These are phyloP conservation scores for Theocolax elegans DNA, from an alignment of 1,140 invertebrate genomes.

Conservation along the genomic window DNA sequence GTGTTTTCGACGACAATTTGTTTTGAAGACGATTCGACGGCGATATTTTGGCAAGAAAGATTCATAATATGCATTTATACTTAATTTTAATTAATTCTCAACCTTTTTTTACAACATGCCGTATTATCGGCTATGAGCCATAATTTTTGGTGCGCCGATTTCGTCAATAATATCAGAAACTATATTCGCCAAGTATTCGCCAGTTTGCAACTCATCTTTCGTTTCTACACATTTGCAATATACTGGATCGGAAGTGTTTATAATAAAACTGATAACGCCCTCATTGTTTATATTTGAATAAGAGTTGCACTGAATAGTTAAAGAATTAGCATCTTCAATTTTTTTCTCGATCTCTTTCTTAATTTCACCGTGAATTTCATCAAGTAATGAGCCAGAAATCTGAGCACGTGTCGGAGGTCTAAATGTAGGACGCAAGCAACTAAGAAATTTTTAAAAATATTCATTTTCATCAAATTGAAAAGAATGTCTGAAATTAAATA, in stretches of 20 bases:
- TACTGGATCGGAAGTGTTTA: slow-evolving; percentile 43
- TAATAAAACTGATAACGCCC: slow-evolving; percentile 43
- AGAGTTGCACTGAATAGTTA: slow-evolving; percentile 32
- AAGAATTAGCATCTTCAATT: not conserved
- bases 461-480: slow-evolving; percentile 1
- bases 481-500: not conserved
- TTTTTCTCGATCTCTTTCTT: not conserved
- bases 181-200: slow-evolving; percentile 32
- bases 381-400: not conserved
- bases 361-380: slow-evolving; percentile 3
- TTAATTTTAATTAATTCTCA: slow-evolving; percentile 38
- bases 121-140: slow-evolving; percentile 44
- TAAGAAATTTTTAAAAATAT: slow-evolving; percentile 14
- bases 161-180: slow-evolving; percentile 38
- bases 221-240: slow-evolving; percentile 36
- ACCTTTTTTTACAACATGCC: slow-evolving; percentile 40
- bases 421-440: not conserved
- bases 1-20: slow-evolving; percentile 10
- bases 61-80: slow-evolving; percentile 41
- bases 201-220: slow-evolving; percentile 28
- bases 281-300: slow-evolving; percentile 41
- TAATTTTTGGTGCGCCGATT: slow-evolving; percentile 37
- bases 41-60: slow-evolving; percentile 32
- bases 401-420: not conserved
- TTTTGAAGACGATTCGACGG: not conserved